A percentile compares a stretch with the other conserved stretches of the same genome.
phyloP scores from a whole-genome alignment of 2,797 vertebrate species.

The Myotis myotis region DNA sequence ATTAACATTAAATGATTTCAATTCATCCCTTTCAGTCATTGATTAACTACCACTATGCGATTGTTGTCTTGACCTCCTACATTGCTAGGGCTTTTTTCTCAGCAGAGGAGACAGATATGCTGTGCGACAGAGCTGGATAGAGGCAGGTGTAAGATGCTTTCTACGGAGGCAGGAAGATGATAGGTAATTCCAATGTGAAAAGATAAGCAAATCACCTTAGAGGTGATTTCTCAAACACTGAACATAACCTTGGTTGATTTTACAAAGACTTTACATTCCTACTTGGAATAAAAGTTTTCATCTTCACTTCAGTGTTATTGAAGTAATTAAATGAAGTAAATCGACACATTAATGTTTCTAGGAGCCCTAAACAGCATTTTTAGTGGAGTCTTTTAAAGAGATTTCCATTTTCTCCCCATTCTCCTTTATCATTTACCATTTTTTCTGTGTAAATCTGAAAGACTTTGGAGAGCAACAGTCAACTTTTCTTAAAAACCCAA shows the following conservation, averaged over 20 bases:
- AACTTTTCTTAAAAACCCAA: not conserved
- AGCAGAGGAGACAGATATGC: not conserved
- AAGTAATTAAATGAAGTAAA: slow-evolving; percentile 24
- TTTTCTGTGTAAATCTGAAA: slow-evolving; percentile 15
- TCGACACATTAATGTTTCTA: not conserved
- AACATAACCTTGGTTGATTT: not conserved
- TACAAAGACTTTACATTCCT: not conserved
- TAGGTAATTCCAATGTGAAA: not conserved
- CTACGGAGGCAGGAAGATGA: not conserved
- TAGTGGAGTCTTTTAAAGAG: not conserved
- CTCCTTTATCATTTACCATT: not conserved
- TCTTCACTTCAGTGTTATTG: not conserved
- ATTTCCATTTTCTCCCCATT: not conserved
- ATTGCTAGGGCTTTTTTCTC: not conserved
- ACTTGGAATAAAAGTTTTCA: slow-evolving; percentile 1
- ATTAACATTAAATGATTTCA: not conserved
- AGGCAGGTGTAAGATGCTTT: not conserved
- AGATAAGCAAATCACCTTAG: not conserved
- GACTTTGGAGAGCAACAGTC: not conserved
- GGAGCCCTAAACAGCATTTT: not conserved
- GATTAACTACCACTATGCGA: not conserved
- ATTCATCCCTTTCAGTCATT: not conserved
- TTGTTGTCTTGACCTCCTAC: not conserved
- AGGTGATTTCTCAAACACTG: not conserved
- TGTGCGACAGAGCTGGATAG: not conserved